Base-by-base conservation (phyloP, 2,888 invertebrate species). In the Rotaria magnacalcarata region DNA sequence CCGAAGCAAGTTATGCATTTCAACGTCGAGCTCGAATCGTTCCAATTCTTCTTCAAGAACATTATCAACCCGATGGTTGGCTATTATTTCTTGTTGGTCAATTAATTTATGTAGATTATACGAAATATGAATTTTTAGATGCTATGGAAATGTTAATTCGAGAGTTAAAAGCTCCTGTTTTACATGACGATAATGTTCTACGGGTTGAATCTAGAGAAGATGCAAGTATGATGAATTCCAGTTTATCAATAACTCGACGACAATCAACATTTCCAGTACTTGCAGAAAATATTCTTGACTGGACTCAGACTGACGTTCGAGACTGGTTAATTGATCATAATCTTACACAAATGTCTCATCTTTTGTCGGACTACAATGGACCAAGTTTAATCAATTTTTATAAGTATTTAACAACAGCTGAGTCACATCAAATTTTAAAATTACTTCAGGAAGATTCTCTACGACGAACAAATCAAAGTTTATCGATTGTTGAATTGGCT, bases 1-100 rank as follows among this genome's bases (percentile, higher is more conserved):
- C 84, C 5, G 84, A 84, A 60, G 84, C 84, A 27, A 14, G 14
- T 24, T 84, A 84, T 60, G 56, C 84, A 84, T 84, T 52, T 84
- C 54, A n/a, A 60, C 50, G 56, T 11, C 56, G 54, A 56, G 1
- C 19, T 7, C 34, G 21, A 60, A 52, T 84, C 1, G 47, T 84
- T 24, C 84, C 84, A 41, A 11, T 84, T 8, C 41, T 84, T 47
- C 8, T 84, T 0, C 11, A 84, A 41, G 43, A 56, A 43, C 34
- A 60, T 27, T 84, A 84, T 84, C n/a, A 54, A 60, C 52, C 84
- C 21, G 84, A 84, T 43, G 84, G 84, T 24, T 84, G 84, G 84
- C 27, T 84, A 1, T 7, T 43, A 47, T 80, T 80, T 47, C 11
- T 80, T 8, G 24, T 80, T n/a, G 43, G 47, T 21, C 80, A 80